Base-by-base conservation (phyloP, 2,888 invertebrate genomes). In the Anarsia innoxiella region DNA sequence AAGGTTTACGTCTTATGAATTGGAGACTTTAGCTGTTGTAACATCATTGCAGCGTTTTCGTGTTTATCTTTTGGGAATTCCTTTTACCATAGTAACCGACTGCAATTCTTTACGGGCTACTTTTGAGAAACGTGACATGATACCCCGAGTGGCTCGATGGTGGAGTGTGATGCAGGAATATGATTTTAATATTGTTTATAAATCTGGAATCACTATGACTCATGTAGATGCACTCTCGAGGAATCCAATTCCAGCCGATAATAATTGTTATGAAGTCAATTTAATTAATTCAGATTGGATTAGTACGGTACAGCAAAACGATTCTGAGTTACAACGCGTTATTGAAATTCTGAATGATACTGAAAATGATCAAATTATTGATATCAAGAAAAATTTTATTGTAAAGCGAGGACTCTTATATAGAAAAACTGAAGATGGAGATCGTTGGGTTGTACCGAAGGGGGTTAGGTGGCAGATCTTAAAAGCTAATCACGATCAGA, bases 1-100 rank as follows among this genome's bases (percentile, higher is more conserved):
- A 1, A 23, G 43, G 1, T 64, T 53, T 34, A 53, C 52, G 54
- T 68, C 42, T 50, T 70, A 66, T 37, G 65, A 70, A 27, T 44
- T 69, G 0, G 46, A 69, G 39, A 62, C 63, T 0, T 38, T 67
- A 1, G 62, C 63, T 0, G 59, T 64, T 27, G 51, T 53, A 2
- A 51, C 53, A 44, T 52, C 58, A 0, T 36, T 65, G 3, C 16
- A 16, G 10, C 9, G 32, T 2, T 37, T 37, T 28, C 6, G 32
- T 4, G 9, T 32, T 1, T 37, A 37, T 9, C 1, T 37, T 1
- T 3, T 14, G 2, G 38, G 38, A 9, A 27, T 15, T 3, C 13
- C 12, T 1, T 12, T 38, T 29, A 38, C 29, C 12, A 14, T 33
- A 4, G 15, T 38, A 5, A 19, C 31, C 2, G 31, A 31, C 13